Evolutionary conservation across 2,797 vertebrate genomes (phyloP).

Genomic region (Carapus acus): DNA sequence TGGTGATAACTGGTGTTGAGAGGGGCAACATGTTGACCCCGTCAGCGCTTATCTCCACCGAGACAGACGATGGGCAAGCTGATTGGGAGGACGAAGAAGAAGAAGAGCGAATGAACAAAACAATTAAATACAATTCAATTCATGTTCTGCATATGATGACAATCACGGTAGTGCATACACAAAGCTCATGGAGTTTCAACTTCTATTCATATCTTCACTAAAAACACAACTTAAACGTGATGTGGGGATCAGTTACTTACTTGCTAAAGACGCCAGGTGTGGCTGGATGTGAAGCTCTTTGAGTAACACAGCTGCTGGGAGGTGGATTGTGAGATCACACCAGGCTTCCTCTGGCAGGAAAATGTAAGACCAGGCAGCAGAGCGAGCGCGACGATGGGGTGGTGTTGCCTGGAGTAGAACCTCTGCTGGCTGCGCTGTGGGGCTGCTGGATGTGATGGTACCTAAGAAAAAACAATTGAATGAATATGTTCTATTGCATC

Average conservation of each 20-base stretch:
- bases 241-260: slow-evolving; percentile 79
- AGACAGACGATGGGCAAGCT: slow-evolving; percentile 98
- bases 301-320: slow-evolving; percentile 93
- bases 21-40: slow-evolving; percentile 97
- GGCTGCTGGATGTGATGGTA: slow-evolving; percentile 96
- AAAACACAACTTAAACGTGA: no score
- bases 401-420: slow-evolving; percentile 95
- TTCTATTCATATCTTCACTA: no score
- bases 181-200: no score
- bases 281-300: slow-evolving; percentile 99
- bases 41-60: slow-evolving; percentile 97
- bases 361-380: slow-evolving; percentile 98
- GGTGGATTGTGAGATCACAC: slow-evolving; percentile 98
- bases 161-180: no score
- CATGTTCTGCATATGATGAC: no score
- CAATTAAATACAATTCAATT: no score
- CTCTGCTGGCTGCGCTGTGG: slow-evolving; percentile 97
- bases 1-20: slow-evolving; percentile 93
- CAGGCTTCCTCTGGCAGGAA: slow-evolving; percentile 97
- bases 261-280: slow-evolving; percentile 96
- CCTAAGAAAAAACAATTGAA: slow-evolving; percentile 63
- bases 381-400: slow-evolving; percentile 91
- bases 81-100: slow-evolving; percentile 13
- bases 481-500: neutral
- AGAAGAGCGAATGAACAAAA: no score